A percentile compares a stretch with the other conserved stretches of the same genome.
These are phyloP conservation scores for Microtus richardsoni DNA, from an alignment of 2,113 vertebrate genomes.

Conservation along the genomic window DNA sequence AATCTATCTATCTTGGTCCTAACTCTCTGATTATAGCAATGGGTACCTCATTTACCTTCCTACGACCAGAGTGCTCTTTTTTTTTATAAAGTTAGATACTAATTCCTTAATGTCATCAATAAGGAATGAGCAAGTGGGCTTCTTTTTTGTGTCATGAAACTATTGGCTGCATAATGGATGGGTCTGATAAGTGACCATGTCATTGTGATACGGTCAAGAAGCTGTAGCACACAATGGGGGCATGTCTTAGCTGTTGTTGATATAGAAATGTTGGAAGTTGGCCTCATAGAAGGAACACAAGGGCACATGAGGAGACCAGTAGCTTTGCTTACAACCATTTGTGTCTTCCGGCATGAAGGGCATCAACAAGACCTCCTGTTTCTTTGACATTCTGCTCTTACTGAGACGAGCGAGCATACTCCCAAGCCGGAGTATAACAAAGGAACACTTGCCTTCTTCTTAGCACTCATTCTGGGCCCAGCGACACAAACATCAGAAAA, in stretches of 20 bases:
- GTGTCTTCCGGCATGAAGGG: not conserved
- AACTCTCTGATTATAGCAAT: not conserved
- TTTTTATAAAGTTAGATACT: not conserved
- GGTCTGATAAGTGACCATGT: conserved; percentile 27
- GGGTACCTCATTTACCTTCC: not conserved
- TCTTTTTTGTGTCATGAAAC: not conserved
- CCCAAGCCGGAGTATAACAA: not conserved
- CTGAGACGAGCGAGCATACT: not conserved
- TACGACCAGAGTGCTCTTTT: not conserved
- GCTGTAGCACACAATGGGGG: not conserved
- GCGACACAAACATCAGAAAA: not conserved
- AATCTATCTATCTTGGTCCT: not conserved
- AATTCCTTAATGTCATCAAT: not conserved
- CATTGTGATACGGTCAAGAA: conserved; percentile 26
- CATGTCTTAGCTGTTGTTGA: conserved; percentile 49
- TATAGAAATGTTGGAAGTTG: conserved; percentile 57
- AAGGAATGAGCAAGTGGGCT: not conserved
- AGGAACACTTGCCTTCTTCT: not conserved
- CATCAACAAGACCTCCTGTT: not conserved
- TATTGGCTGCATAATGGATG: not conserved
- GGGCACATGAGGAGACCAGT: not conserved
- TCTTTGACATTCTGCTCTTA: not conserved
- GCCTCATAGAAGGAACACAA: not conserved
- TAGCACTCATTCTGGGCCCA: not conserved
- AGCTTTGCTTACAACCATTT: conserved; percentile 6